phyloP scores from a whole-genome alignment of 1,140 invertebrate species.

The Ylistrum balloti region DNA sequence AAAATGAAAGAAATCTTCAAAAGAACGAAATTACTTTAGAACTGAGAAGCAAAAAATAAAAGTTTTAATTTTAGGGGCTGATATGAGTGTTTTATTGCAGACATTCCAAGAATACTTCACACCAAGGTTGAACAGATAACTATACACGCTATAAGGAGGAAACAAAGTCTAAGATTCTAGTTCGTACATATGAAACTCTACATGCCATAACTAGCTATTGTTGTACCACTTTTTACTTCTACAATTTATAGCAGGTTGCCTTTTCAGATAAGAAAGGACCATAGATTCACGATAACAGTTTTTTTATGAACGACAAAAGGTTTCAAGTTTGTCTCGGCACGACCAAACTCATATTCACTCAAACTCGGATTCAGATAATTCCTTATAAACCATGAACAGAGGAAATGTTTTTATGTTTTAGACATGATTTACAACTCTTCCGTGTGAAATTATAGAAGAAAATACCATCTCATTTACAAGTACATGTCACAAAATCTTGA shows the following conservation, averaged over 20 bases:
- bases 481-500: background rate
- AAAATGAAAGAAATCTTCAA: too few species aligned
- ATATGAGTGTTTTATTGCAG: too few species aligned
- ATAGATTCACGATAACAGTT: background rate
- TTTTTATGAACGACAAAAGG: background rate
- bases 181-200: background rate
- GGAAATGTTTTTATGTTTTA: background rate
- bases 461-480: slow-evolving; percentile 13
- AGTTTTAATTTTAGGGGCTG: too few species aligned
- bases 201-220: slow-evolving; percentile 1
- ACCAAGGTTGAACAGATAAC: background rate
- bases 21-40: too few species aligned
- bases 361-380: background rate
- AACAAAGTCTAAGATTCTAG: background rate
- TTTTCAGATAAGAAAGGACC: background rate
- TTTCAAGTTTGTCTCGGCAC: background rate
- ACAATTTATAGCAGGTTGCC: slow-evolving; percentile 19
- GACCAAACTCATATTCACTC: background rate
- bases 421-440: slow-evolving; percentile 20
- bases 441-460: slow-evolving; percentile 20
- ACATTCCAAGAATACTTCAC: too few species aligned
- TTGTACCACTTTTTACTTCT: background rate
- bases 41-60: too few species aligned
- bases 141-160: background rate
- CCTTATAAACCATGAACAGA: background rate